These are phyloP conservation scores for Drosophila eohydei DNA, from an alignment of 2,888 invertebrate species.

Conservation along the genomic window DNA sequence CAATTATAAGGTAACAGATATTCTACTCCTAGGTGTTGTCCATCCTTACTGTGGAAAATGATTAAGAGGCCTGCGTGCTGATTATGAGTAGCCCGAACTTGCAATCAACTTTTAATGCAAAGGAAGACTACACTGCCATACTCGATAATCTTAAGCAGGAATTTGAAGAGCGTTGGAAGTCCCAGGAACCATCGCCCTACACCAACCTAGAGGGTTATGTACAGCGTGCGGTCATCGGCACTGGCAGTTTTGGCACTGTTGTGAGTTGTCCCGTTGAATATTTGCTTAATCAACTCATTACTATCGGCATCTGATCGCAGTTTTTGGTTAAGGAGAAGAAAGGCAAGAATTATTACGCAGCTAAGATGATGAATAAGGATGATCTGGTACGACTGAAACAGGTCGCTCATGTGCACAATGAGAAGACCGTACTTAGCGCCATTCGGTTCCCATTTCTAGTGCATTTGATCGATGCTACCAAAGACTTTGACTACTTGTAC, in stretches of 20 bases:
- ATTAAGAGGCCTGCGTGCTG: constrained; percentile 23
- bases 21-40: constrained; percentile 26
- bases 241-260: constrained; percentile 73
- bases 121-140: constrained; percentile 59
- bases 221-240: constrained; percentile 60
- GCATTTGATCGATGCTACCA: constrained; percentile 92
- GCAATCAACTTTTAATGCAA: constrained; percentile 53
- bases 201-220: constrained; percentile 58
- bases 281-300: too few relatives aligned
- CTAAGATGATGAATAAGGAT: constrained; percentile 95
- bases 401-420: constrained; percentile 94
- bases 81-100: constrained; percentile 57
- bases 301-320: constrained; percentile 18
- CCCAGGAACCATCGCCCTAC: constrained; percentile 53
- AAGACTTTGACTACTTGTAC: constrained; percentile 93
- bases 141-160: constrained; percentile 51
- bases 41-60: constrained; percentile 51
- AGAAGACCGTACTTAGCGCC: constrained; percentile 94
- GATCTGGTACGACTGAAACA: constrained; percentile 94
- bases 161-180: constrained; percentile 65
- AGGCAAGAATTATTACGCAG: constrained; percentile 89
- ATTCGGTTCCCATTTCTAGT: constrained; percentile 95
- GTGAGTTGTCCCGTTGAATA: constrained; percentile 35
- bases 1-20: constrained; percentile 25
- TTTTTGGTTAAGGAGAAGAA: constrained; percentile 61